Evolutionary conservation across 2,797 vertebrate genomes (phyloP), one percentile per base, ranked within the genome.

Genomic region (Hipposideros larvatus): DNA sequence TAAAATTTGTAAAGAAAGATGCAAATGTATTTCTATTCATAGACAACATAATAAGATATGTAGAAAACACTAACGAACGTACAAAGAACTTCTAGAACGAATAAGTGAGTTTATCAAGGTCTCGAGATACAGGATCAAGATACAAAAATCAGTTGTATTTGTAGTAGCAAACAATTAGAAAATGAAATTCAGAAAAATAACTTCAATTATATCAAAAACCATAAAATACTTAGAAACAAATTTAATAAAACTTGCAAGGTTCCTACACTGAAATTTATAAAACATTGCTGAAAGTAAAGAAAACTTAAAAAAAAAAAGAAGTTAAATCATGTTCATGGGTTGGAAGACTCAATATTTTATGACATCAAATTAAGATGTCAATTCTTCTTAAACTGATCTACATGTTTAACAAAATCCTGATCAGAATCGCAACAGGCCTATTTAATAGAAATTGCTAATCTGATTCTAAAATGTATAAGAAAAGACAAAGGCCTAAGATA

Each of bases 111-210:
- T 80, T 63, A 87, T 85, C 43, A 88, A 83, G 21, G 18, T 63
- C 26, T 89, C 15, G 34, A 16, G 53, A 88, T 59, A 90, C 2
- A 73, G 11, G n/a, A 55, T 87, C n/a, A 74, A 79, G 43, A 74
- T 21, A 68, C 10, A 88, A 96, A 92, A 88, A 71, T 66, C 78
- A 91, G 53, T 9, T 87, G 24, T 63, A 41, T 70, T 77, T 95
- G 37, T 53, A 66, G 63, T 26, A 70, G 66, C 53, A 92, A 94
- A 88, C 51, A 89, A 79, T 0, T 75, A 24, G 65, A 74, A 91
- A 88, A 91, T 63, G 5, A 59, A 92, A 77, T 89, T 93, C 68
- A 79, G 41, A 46, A 87, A 95, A 87, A 78, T 65, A 61, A 71
- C 24, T 90, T 91, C 31, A 31, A 14, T 79, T 74, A 48, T 2